phyloP scores from a whole-genome alignment of 2,888 invertebrate genomes.

The Nezara viridula region DNA sequence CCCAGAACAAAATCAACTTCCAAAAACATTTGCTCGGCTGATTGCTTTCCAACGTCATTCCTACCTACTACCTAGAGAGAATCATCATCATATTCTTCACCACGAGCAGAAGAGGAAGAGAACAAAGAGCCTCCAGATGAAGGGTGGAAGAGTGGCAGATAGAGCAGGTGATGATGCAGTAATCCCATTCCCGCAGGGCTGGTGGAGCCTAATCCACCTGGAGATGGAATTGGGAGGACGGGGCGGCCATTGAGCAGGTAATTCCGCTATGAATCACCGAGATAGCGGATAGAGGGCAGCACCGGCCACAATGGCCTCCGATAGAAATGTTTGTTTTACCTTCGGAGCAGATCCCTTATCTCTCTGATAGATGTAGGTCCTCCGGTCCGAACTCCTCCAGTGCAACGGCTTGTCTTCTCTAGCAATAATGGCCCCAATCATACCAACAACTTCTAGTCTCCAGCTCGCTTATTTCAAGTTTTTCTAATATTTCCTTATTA shows the following conservation, averaged over 20 bases:
- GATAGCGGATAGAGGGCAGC: not conserved
- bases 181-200: constrained; percentile 16
- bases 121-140: constrained; percentile 7
- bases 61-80: not conserved
- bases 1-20: too few species aligned
- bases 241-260: constrained; percentile 23
- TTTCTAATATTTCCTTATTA: too few species aligned
- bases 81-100: not conserved
- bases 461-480: too few species aligned
- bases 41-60: not conserved
- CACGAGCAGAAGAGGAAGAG: not conserved
- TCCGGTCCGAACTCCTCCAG: not conserved
- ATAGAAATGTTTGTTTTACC: constrained; percentile 28
- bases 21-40: too few species aligned
- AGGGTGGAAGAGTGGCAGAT: constrained; percentile 16
- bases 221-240: constrained; percentile 22
- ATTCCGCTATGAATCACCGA: constrained; percentile 47
- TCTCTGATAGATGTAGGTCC: not conserved
- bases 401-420: not conserved
- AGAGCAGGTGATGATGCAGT: constrained; percentile 26
- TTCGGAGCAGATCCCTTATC: constrained; percentile 18
- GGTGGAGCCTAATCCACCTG: not conserved
- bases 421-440: not conserved
- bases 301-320: constrained; percentile 4
- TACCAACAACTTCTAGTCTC: not conserved